Evolutionary conservation across 2,888 invertebrate species (phyloP).

Genomic region (Nematopogon swammerdamellus): DNA sequence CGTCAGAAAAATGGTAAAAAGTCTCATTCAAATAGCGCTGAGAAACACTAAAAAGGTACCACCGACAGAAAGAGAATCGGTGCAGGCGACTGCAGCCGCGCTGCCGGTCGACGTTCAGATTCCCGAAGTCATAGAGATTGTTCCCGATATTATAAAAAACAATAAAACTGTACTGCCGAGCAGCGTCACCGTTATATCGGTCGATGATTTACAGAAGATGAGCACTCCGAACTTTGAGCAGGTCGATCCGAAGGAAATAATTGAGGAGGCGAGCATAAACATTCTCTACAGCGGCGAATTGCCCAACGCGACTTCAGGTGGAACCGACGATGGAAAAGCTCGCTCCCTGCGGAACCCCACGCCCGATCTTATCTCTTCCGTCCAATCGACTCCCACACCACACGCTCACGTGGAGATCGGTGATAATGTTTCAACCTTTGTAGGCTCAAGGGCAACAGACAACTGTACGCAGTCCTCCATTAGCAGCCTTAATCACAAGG

Average conservation of each 20-base stretch:
- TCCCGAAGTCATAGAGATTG: slow-evolving; percentile 46
- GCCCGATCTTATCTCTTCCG: background rate
- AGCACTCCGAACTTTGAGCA: slow-evolving; percentile 45
- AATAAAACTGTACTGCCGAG: slow-evolving; percentile 30
- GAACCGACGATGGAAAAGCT: too few relatives aligned
- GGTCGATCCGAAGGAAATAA: slow-evolving; percentile 46
- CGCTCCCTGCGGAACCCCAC: background rate
- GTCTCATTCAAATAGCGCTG: slow-evolving; percentile 44
- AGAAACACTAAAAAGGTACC: slow-evolving; percentile 29
- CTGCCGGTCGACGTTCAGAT: slow-evolving; percentile 27
- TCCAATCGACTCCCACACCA: background rate
- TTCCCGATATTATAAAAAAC: slow-evolving; percentile 29
- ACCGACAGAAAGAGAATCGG: slow-evolving; percentile 22
- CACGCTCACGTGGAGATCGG: background rate
- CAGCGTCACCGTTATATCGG: slow-evolving; percentile 42
- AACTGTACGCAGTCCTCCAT: too few relatives aligned
- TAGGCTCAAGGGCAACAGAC: too few relatives aligned
- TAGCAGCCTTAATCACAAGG: too few relatives aligned
- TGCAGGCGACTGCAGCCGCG: slow-evolving; percentile 1
- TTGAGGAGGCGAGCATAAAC: slow-evolving; percentile 47
- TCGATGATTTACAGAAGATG: slow-evolving; percentile 46
- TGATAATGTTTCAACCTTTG: too few relatives aligned
- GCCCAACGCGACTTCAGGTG: too few relatives aligned
- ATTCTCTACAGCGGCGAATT: slow-evolving; percentile 31
- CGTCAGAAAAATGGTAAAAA: slow-evolving; percentile 55